Percentiles rank a stretch among this genome's conserved stretches.
phyloP scores from a whole-genome alignment of 1,140 invertebrate species.

The Lasioglossum baleicum region DNA sequence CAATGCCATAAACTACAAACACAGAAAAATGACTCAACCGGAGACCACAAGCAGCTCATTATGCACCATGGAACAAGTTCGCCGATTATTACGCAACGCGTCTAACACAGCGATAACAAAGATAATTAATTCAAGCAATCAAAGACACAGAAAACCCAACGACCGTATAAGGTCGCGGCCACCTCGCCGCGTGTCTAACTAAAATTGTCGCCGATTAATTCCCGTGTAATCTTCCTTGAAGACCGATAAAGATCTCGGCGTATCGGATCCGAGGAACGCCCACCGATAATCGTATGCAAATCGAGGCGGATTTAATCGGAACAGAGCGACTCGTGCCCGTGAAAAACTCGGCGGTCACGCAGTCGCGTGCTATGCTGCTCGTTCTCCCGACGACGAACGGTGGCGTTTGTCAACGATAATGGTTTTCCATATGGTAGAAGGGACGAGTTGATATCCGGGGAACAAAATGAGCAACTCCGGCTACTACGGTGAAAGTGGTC shows the following conservation, averaged over 20 bases:
- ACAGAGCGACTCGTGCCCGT: conserved; percentile 47
- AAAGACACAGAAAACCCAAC: background rate
- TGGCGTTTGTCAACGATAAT: too few relatives aligned
- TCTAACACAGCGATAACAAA: too few relatives aligned
- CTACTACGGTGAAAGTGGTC: background rate
- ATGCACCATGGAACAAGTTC: too few relatives aligned
- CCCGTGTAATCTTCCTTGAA: conserved; percentile 53
- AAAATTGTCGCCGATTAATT: conserved; percentile 20
- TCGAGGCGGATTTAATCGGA: conserved; percentile 27
- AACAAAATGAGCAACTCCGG: background rate
- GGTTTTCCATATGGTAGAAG: background rate
- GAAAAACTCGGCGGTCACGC: conserved; percentile 44
- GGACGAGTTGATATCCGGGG: background rate
- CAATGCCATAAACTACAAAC: too few relatives aligned
- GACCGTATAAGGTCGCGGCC: background rate
- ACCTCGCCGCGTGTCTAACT: background rate
- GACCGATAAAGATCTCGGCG: conserved; percentile 64
- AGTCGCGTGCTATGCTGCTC: background rate
- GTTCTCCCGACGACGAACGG: too few relatives aligned
- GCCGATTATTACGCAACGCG: too few relatives aligned
- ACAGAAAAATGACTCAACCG: too few relatives aligned
- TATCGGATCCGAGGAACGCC: conserved; percentile 63
- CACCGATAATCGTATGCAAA: conserved; percentile 69
- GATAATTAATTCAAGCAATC: background rate
- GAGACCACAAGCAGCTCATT: too few relatives aligned